Base-by-base conservation (phyloP, 2,888 invertebrate genomes). In the Temnothorax ravouxi region DNA sequence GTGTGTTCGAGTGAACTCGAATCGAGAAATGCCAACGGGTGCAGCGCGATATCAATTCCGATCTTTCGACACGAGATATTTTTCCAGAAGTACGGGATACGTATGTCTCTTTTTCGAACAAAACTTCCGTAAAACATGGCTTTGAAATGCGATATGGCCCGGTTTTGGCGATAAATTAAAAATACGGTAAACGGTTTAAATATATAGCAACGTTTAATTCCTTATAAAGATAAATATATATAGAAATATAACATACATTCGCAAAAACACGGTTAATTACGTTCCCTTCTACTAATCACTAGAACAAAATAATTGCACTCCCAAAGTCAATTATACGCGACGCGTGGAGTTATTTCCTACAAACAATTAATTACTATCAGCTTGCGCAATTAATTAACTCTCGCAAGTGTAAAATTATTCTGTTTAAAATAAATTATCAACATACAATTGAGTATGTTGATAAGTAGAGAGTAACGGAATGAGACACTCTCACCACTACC, bases 31-130 rank as follows among this genome's bases (percentile, higher is more conserved):
- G 59, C 34, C 79, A 72, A 3, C 38, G 71, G 79, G 47, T 41
- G 59, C 75, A 21, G 29, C 54, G 67, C 71, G 56, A 61, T 71
- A 71, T 80, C 79, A 71, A 80, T 71, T 25, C 34, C 47, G 72
- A 59, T 44, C 41, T 21, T 59, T 47, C 59, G 44, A 11, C 66
- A 41, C 47, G 79, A 71, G 59, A 80, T 80, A 59, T 71, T 59
- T 71, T 71, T 50, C 47, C 79, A 29, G 47, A n/a, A 34, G 6
- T 9, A 44, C n/a, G 11, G 44, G 54, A 56, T 67, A 67, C 2
- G 54, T 50, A 15, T 56, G 56, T 47, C 56, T 29, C 34, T 47
- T 56, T 34, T 34, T 25, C 34, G 69, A 34, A 79, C 47, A n/a
- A 69, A 71, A 59, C 21, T 47, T 18, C 13, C 25, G 18, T 38